These are phyloP conservation scores for Cyclura pinguis DNA, from an alignment of 2,797 vertebrate species.

Conservation along the genomic window DNA sequence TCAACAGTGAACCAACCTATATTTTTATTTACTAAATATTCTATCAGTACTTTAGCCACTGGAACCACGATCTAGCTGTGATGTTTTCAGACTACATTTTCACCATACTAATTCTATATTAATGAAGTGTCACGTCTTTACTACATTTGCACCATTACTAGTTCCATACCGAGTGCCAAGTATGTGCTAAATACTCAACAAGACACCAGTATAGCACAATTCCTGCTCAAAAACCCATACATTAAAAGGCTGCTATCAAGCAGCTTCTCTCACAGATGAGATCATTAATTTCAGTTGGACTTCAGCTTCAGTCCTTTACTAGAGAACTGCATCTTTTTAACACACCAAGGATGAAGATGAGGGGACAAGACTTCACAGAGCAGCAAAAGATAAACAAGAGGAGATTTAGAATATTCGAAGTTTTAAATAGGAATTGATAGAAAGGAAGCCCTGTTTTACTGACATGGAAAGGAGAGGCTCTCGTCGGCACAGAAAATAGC, in stretches of 20 bases:
- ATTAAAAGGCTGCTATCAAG: neutral
- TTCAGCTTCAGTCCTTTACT: neutral
- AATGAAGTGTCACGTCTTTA: neutral
- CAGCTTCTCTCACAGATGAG: neutral
- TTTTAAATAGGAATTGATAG: neutral
- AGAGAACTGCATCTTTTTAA: neutral
- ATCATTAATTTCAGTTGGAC: neutral
- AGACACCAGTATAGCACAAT: neutral
- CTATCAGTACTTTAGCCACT: neutral
- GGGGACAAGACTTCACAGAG: neutral
- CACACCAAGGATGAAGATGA: neutral
- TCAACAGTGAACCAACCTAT: neutral
- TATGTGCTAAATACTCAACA: neutral
- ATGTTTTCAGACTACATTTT: neutral
- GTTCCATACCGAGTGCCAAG: neutral
- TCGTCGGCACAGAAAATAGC: neutral
- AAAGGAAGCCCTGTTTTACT: neutral
- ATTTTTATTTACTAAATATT: neutral
- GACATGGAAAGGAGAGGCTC: neutral
- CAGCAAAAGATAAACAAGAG: neutral
- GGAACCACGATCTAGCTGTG: neutral
- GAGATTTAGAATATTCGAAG: neutral
- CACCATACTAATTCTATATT: neutral
- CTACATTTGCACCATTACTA: neutral
- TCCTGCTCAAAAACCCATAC: neutral